A percentile compares a stretch with the other conserved stretches of the same genome.
phyloP scores from a whole-genome alignment of 2,113 vertebrate species.

The Otolemur garnettii region DNA sequence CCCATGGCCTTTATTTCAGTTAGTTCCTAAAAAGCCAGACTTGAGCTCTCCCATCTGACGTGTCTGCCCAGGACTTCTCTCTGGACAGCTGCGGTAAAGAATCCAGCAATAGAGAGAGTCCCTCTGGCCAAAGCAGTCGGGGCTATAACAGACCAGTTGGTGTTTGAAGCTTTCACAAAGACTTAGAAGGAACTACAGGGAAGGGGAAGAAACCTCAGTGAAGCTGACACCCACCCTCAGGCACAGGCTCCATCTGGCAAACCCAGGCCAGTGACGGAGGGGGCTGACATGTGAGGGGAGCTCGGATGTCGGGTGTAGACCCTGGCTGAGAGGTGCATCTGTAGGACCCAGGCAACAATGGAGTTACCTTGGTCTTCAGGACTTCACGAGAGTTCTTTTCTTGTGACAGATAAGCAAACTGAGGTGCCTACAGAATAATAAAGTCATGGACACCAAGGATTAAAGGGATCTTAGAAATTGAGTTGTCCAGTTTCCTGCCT shows the following conservation, averaged over 20 bases:
- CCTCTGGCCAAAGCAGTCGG: not conserved
- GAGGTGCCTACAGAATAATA: not conserved
- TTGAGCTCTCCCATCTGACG: not conserved
- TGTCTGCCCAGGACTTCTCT: not conserved
- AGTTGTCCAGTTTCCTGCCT: not conserved
- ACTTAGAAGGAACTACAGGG: conserved; percentile 28
- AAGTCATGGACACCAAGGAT: not conserved
- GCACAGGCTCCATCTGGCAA: not conserved
- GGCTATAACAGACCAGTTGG: not conserved
- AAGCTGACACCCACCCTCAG: not conserved
- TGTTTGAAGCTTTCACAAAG: conserved; percentile 46
- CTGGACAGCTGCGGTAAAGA: not conserved
- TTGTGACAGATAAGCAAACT: not conserved
- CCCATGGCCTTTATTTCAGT: not conserved
- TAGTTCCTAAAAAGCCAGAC: not conserved
- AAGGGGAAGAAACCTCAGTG: not conserved
- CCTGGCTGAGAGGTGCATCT: not conserved
- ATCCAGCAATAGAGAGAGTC: conserved; percentile 51
- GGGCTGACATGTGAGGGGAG: accelerated
- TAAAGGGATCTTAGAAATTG: not conserved
- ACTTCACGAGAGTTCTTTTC: not conserved
- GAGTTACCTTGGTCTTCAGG: not conserved
- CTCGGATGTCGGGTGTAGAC: not conserved
- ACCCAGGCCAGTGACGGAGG: not conserved
- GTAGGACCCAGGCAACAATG: not conserved